Base-by-base conservation (phyloP, 1,140 invertebrate species). In the Ridgeia piscesae region DNA sequence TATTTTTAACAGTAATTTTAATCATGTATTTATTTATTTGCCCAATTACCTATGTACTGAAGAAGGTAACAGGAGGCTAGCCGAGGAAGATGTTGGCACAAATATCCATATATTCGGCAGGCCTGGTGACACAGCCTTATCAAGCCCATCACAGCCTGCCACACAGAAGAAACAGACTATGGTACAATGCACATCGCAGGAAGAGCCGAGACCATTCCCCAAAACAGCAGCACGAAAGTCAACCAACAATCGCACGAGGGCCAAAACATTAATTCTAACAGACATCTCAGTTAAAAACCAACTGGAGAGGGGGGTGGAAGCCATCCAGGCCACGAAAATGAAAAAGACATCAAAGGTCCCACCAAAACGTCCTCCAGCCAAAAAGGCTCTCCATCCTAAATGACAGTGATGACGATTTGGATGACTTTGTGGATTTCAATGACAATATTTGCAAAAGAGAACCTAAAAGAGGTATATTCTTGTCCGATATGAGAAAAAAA, bases 181-280 rank as follows among this genome's bases (percentile, higher is more conserved):
- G 8, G n/a, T n/a, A 89, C 89, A 8, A 89, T 31, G 31, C 89
- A 89, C 34, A 27, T 11, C 89, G 8, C 34, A 11, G 14, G 89
- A 89, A 89, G 8, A 89, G 27, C 34, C 31, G 89, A 89, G 89
- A 89, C 89, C 89, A 11, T 89, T 89, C 89, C 89, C 8, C 8
- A 89, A 8, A 89, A 11, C 89, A 11, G 89, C 89, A 89, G 27
- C 8, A 89, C 8, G 27, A 89, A 89, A 8, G 27, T 8, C 27
- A 27, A 89, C 89, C 27, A 27, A 8, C 27, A 27, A 27, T 8
- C 89, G 8, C 11, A 27, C n/a, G 89, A 89, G 89, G 27, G 89
- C 89, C 8, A n/a, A 89, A 89, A 89, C 89, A 34, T 89, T 89
- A 89, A 89, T 89, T 89, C 89, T 89, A 89, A 89, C 89, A 27